Evolutionary conservation across 2,888 invertebrate genomes (phyloP).

Genomic region (Cryptophagus acutangulus): DNA sequence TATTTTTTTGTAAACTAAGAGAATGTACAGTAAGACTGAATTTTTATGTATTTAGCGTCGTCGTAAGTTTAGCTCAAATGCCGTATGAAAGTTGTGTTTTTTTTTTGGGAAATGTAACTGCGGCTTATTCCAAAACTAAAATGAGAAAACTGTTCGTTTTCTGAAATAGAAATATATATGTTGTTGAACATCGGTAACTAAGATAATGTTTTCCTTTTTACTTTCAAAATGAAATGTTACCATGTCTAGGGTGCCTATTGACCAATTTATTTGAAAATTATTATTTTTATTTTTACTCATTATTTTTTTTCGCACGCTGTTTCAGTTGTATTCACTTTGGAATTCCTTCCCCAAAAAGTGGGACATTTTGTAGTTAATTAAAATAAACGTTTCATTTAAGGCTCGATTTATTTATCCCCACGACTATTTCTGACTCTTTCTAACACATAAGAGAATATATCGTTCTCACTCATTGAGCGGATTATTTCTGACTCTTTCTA

Average conservation of each 20-base stretch:
- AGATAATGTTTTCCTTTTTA: constrained; percentile 17
- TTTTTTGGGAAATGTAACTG: not conserved
- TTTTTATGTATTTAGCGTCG: constrained; percentile 29
- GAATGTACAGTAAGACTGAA: constrained; percentile 38
- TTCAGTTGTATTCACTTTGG: too few species aligned
- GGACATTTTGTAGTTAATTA: too few species aligned
- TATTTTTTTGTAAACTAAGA: constrained; percentile 24
- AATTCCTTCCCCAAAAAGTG: too few species aligned
- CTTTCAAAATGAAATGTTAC: constrained; percentile 38
- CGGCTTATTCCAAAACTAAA: constrained; percentile 22
- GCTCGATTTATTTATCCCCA: too few species aligned
- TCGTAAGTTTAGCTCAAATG: constrained; percentile 34
- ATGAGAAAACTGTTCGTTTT: constrained; percentile 30
- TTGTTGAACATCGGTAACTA: constrained; percentile 39
- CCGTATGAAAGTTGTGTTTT: constrained; percentile 35
- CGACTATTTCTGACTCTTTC: too few species aligned
- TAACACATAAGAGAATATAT: too few species aligned
- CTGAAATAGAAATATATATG: constrained; percentile 33
- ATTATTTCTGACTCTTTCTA: too few species aligned
- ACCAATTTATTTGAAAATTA: too few species aligned
- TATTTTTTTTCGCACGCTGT: too few species aligned
- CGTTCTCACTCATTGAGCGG: too few species aligned
- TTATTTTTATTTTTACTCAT: too few species aligned
- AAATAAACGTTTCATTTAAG: too few species aligned
- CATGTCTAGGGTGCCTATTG: constrained; percentile 42